Percentiles rank a stretch among this genome's conserved stretches.
Evolutionary conservation across 1,140 invertebrate species (phyloP).

Genomic region (Temnothorax nylanderi): DNA sequence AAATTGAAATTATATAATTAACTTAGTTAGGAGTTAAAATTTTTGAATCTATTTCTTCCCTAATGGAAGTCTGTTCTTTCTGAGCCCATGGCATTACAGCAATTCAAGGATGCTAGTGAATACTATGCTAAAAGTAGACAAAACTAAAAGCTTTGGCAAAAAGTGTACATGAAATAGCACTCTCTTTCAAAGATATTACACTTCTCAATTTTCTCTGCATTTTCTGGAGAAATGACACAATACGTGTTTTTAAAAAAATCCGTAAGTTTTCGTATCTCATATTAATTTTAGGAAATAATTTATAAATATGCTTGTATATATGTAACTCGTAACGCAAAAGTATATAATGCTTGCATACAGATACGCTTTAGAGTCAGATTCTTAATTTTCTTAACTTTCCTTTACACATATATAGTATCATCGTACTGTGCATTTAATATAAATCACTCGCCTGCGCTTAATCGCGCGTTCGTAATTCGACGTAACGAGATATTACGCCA

Average conservation of each 20-base stretch:
- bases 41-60: not conserved
- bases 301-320: not conserved
- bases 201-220: not conserved
- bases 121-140: constrained; percentile 15
- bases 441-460: constrained; percentile 16
- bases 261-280: no score
- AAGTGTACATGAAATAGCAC: not conserved
- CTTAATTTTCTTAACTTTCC: not conserved
- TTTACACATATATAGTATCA: not conserved
- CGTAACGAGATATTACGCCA: constrained; percentile 38
- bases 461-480: constrained; percentile 14
- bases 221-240: not conserved
- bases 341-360: not conserved
- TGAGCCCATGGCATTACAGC: not conserved
- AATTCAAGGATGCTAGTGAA: not conserved
- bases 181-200: not conserved
- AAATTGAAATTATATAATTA: constrained; percentile 25
- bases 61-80: constrained; percentile 1
- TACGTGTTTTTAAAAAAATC: not conserved
- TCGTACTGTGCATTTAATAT: not conserved
- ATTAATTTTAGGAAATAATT: not conserved
- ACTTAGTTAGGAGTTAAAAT: constrained; percentile 4
- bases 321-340: not conserved
- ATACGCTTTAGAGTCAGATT: not conserved
- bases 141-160: constrained; percentile 4